Percentiles rank a stretch among this genome's conserved stretches.
Evolutionary conservation across 2,113 vertebrate species (phyloP).

Genomic region (Corythoichthys haematopterus): DNA sequence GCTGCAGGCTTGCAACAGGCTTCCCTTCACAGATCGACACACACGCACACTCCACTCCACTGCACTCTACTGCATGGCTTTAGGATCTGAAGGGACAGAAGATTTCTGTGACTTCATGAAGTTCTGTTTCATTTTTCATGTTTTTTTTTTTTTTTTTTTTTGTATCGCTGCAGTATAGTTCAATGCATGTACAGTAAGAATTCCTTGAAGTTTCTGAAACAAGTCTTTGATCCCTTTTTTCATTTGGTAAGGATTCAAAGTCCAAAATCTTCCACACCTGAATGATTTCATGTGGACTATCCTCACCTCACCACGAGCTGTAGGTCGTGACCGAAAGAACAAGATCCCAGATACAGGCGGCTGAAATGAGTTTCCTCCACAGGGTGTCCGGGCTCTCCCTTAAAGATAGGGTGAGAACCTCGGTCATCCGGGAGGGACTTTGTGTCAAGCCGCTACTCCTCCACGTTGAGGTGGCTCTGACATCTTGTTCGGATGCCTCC

Average conservation of each 20-base stretch:
- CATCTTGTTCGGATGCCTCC: no score
- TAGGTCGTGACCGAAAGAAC: no score
- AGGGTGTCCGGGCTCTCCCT: no score
- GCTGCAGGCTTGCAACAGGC: constrained; percentile 55
- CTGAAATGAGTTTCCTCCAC: no score
- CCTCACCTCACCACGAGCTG: no score
- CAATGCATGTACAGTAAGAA: not conserved
- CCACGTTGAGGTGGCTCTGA: no score
- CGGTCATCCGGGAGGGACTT: no score
- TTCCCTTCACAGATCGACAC: constrained; percentile 43
- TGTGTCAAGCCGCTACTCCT: no score
- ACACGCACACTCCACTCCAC: constrained; percentile 27
- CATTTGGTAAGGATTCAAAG: not conserved
- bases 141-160: constrained; percentile 23
- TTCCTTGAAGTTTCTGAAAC: not conserved
- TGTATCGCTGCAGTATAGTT: not conserved
- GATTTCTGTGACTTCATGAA: constrained; percentile 30
- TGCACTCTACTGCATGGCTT: constrained; percentile 20
- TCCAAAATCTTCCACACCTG: no score
- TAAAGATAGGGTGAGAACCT: no score
- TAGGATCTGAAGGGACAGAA: constrained; percentile 29
- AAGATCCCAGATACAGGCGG: no score
- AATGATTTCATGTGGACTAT: no score
- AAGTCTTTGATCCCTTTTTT: not conserved
- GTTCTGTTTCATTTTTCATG: constrained; percentile 21